Evolutionary conservation across 1,140 invertebrate species (phyloP).

Genomic region (Drosophila ogumai): DNA sequence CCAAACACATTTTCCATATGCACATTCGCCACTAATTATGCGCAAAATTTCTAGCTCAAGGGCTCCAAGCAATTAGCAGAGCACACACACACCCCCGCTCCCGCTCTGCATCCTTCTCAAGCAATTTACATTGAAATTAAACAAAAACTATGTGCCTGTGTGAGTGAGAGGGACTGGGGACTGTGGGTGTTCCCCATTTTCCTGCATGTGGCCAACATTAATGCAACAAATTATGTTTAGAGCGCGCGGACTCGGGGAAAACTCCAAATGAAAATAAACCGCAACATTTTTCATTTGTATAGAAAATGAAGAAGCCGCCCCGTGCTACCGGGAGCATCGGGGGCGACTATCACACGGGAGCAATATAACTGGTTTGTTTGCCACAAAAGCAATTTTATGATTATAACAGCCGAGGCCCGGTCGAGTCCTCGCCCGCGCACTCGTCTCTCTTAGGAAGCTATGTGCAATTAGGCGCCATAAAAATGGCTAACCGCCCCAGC

Average conservation of each 20-base stretch:
- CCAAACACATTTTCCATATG: slow-evolving; percentile 72
- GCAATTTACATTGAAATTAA: slow-evolving; percentile 82
- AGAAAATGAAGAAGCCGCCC: slow-evolving; percentile 69
- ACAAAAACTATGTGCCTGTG: slow-evolving; percentile 69
- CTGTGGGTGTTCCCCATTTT: slow-evolving; percentile 26
- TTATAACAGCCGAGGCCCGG: slow-evolving; percentile 79
- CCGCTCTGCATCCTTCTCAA: slow-evolving; percentile 49
- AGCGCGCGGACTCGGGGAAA: slow-evolving; percentile 64
- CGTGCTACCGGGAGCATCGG: slow-evolving; percentile 5
- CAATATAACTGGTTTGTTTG: slow-evolving; percentile 83
- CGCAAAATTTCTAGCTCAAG: slow-evolving; percentile 82
- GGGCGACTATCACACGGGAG: slow-evolving; percentile 75
- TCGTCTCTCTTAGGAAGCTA: slow-evolving; percentile 29
- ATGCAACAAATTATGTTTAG: slow-evolving; percentile 83
- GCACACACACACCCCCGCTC: slow-evolving; percentile 35
- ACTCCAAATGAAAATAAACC: slow-evolving; percentile 82
- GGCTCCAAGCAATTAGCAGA: slow-evolving; percentile 77
- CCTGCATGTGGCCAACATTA: slow-evolving; percentile 74
- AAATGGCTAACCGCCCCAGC: slow-evolving; percentile 72
- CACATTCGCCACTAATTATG: slow-evolving; percentile 81
- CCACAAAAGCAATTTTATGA: slow-evolving; percentile 84
- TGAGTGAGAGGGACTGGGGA: not conserved
- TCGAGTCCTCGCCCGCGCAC: slow-evolving; percentile 24
- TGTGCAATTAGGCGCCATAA: slow-evolving; percentile 83
- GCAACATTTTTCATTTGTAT: slow-evolving; percentile 81